These are phyloP conservation scores for Antheraea pernyi DNA, from an alignment of 1,140 invertebrate genomes.

Conservation along the genomic window DNA sequence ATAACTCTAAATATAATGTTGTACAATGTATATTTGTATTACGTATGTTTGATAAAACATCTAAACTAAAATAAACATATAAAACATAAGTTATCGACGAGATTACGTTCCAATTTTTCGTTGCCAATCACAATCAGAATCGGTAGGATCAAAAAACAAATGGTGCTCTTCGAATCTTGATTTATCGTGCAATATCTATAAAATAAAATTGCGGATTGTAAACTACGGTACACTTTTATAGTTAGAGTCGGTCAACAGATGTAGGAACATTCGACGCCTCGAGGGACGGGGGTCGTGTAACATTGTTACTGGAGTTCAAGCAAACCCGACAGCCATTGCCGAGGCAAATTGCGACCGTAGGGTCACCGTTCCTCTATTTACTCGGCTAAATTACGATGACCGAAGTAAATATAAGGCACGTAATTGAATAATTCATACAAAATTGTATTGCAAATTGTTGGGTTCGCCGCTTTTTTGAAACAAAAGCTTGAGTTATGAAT, in stretches of 20 bases:
- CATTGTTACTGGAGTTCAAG: conserved; percentile 66
- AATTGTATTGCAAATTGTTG: conserved; percentile 40
- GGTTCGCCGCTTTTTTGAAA: conserved; percentile 29
- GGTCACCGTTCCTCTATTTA: conserved; percentile 58
- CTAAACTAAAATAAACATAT: too few species aligned
- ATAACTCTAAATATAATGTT: too few species aligned
- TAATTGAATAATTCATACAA: conserved; percentile 48
- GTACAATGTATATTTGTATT: too few species aligned
- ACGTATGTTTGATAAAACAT: too few species aligned
- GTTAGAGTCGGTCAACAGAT: conserved; percentile 54
- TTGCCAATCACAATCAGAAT: conserved; percentile 37
- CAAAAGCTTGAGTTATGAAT: conserved; percentile 35
- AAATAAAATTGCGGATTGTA: conserved; percentile 62
- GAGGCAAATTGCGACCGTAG: conserved; percentile 65
- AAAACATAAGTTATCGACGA: conserved; percentile 21
- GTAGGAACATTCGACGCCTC: conserved; percentile 58
- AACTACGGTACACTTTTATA: conserved; percentile 58
- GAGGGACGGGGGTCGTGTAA: conserved; percentile 61
- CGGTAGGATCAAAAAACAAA: not conserved
- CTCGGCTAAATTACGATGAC: conserved; percentile 50
- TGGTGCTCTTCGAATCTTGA: conserved; percentile 31
- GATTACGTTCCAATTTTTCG: conserved; percentile 40
- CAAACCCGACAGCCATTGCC: conserved; percentile 52
- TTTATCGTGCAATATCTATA: conserved; percentile 59
- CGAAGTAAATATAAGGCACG: conserved; percentile 54